phyloP scores from a whole-genome alignment of 1,140 invertebrate genomes.

The Gyrodactylus salaris region DNA sequence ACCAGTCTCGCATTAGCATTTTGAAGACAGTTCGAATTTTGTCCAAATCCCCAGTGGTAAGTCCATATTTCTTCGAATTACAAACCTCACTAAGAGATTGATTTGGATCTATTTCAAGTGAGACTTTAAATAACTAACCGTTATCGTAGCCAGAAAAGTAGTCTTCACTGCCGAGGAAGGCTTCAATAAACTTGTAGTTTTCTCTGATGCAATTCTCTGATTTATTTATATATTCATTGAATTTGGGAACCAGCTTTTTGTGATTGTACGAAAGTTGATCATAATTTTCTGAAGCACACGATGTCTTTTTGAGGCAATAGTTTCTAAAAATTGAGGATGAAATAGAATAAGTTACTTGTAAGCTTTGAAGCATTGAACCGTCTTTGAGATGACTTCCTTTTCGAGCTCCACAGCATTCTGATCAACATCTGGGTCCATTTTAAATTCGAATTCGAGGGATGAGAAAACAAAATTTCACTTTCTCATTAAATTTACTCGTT shows the following conservation, averaged over 20 bases:
- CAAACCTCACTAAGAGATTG: not conserved
- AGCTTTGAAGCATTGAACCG: not conserved
- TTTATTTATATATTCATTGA: not conserved
- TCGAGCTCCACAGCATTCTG: not conserved
- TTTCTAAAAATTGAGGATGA: not conserved
- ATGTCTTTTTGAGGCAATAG: not conserved
- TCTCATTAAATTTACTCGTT: too few species aligned
- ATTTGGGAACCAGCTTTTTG: not conserved
- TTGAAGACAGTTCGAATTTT: constrained; percentile 1
- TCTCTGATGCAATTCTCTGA: not conserved
- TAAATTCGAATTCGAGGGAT: too few species aligned
- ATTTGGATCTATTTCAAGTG: not conserved
- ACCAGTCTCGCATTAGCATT: constrained; percentile 59
- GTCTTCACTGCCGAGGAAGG: not conserved
- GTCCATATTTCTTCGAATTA: not conserved
- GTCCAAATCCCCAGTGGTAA: constrained; percentile 4
- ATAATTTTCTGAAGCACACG: not conserved
- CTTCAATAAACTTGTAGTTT: not conserved
- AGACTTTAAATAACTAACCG: not conserved
- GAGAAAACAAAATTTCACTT: too few species aligned
- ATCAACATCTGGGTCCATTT: not conserved
- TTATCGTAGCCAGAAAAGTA: not conserved
- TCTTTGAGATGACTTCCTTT: not conserved
- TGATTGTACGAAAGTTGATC: not conserved
- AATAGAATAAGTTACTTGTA: not conserved